Conservation (phyloP, 92 coral and sea anemone genomes). For the Scolanthus callimorphus region DNA sequence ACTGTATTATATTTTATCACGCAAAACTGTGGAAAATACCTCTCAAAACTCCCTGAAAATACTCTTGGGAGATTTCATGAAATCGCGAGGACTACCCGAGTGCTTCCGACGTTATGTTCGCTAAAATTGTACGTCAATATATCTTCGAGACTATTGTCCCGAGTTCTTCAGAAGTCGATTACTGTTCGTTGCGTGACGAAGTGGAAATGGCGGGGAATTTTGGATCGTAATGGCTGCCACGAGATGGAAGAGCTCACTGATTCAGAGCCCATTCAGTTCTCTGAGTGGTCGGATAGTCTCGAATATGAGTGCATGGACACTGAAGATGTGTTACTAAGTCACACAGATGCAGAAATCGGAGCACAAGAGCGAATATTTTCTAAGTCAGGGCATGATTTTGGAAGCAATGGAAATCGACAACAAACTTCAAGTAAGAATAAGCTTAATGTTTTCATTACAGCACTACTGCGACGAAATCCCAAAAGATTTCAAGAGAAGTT, state of each 20-base stretch:
- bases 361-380: no score
- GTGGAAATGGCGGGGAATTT: slow-evolving; percentile 78
- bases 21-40: no score
- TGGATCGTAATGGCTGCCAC: slow-evolving; percentile 16
- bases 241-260: slow-evolving; percentile 49
- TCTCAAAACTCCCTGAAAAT: no score
- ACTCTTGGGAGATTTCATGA: no score
- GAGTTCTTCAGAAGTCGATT: background rate
- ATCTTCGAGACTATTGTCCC: background rate
- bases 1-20: no score
- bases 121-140: background rate
- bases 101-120: background rate
- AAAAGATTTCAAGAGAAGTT: no score
- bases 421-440: no score
- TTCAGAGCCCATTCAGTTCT: slow-evolving; percentile 32
- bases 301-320: slow-evolving; percentile 49
- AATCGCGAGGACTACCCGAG: background rate
- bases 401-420: no score
- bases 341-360: background rate
- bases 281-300: slow-evolving; percentile 71
- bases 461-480: no score
- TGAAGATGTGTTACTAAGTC: slow-evolving; percentile 12
- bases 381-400: no score
- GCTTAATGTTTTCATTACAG: no score
- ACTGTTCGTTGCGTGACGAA: background rate